A percentile compares a stretch with the other conserved stretches of the same genome.
phyloP scores from a whole-genome alignment of 2,797 vertebrate genomes.

The Echeneis naucrates region DNA sequence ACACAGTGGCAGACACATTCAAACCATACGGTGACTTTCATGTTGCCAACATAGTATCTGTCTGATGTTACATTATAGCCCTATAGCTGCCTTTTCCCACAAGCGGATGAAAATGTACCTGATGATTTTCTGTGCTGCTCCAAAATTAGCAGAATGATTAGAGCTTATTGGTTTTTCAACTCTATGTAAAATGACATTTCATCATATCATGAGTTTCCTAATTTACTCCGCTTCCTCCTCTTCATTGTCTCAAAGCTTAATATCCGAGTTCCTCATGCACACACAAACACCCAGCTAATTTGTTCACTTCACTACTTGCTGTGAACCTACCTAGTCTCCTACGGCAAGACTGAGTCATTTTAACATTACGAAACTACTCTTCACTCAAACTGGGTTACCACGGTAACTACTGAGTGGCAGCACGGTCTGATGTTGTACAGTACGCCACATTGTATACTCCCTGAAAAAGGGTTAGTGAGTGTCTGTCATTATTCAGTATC shows the following conservation, averaged over 20 bases:
- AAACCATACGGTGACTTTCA: slow-evolving; percentile 7
- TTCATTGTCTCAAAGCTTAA: not conserved
- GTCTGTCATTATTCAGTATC: slow-evolving; percentile 50
- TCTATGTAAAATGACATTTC: slow-evolving; percentile 27
- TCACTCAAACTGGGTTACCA: slow-evolving; percentile 60
- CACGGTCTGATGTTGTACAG: slow-evolving; percentile 42
- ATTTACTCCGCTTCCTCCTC: slow-evolving; percentile 7
- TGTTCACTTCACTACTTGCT: not conserved
- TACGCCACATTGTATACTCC: slow-evolving; percentile 31
- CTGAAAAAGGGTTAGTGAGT: slow-evolving; percentile 63
- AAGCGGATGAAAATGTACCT: not conserved
- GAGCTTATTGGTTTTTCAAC: slow-evolving; percentile 29
- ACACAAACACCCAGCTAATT: not conserved
- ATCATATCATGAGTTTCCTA: slow-evolving; percentile 14
- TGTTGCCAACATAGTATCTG: not conserved
- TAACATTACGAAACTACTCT: slow-evolving; percentile 31
- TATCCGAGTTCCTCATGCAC: not conserved
- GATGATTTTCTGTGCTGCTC: not conserved
- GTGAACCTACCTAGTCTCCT: slow-evolving; percentile 1
- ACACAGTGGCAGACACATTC: slow-evolving; percentile 10
- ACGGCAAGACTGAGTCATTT: slow-evolving; percentile 29
- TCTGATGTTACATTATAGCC: too few species aligned
- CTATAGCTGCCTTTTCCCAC: not conserved
- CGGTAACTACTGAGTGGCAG: slow-evolving; percentile 53
- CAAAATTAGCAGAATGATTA: slow-evolving; percentile 5